These are phyloP conservation scores for Pelagia noctiluca DNA, from an alignment of 30 jellyfish, hydroid and myxozoan species.

Conservation along the genomic window DNA sequence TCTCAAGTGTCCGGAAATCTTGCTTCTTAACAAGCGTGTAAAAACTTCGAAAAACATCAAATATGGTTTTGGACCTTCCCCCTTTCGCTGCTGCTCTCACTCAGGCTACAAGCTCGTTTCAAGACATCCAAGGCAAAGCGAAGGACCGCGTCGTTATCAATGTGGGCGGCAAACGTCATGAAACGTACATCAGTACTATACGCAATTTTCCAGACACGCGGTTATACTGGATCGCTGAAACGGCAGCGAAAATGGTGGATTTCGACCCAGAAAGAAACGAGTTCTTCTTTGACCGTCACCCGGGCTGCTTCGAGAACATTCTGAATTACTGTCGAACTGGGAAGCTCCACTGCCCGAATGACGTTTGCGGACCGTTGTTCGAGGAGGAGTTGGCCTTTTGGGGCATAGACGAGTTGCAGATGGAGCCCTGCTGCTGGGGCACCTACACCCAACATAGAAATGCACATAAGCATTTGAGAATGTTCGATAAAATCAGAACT, in stretches of 20 bases:
- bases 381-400: slow-evolving; percentile 97
- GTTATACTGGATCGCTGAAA: slow-evolving; percentile 96
- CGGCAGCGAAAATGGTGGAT: slow-evolving; percentile 97
- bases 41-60: background rate
- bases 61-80: slow-evolving; percentile 67
- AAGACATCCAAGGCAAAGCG: slow-evolving; percentile 75
- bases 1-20: too few species aligned
- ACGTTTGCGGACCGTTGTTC: slow-evolving; percentile 97
- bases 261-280: slow-evolving; percentile 95
- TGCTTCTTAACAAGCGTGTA: too few species aligned
- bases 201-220: slow-evolving; percentile 96
- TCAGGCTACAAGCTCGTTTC: slow-evolving; percentile 76
- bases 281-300: slow-evolving; percentile 97
- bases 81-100: slow-evolving; percentile 57
- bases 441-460: slow-evolving; percentile 95
- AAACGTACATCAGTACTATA: slow-evolving; percentile 93
- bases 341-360: slow-evolving; percentile 98
- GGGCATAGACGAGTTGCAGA: slow-evolving; percentile 98
- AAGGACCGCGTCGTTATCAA: slow-evolving; percentile 93
- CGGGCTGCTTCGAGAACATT: slow-evolving; percentile 95
- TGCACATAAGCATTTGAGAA: slow-evolving; percentile 90
- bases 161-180: slow-evolving; percentile 97
- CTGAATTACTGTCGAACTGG: slow-evolving; percentile 97
- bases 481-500: slow-evolving; percentile 86
- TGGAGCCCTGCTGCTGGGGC: slow-evolving; percentile 99